Percentiles rank a stretch among this genome's conserved stretches.
phyloP scores from a whole-genome alignment of 2,113 vertebrate genomes.

The Ctenomys sociabilis region DNA sequence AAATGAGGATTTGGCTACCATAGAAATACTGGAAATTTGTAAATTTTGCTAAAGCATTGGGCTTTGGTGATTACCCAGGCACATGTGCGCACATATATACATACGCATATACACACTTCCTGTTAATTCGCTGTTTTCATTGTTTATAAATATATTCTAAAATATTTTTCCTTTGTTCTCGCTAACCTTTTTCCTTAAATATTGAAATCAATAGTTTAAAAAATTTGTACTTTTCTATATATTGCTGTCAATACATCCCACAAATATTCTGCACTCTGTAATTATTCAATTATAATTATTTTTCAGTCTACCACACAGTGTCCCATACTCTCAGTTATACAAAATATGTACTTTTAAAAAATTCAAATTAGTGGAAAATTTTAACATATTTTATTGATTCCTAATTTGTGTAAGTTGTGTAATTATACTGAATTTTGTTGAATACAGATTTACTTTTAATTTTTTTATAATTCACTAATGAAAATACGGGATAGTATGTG shows the following conservation, averaged over 20 bases:
- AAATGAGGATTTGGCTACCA: neutral
- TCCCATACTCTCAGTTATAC: neutral
- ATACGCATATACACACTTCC: neutral
- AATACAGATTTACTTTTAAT: neutral
- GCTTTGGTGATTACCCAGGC: neutral
- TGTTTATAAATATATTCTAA: neutral
- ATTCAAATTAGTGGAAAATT: neutral
- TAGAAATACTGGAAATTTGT: neutral
- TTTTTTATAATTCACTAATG: neutral
- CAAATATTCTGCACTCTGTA: neutral
- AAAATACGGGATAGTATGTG: neutral
- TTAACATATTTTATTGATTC: neutral
- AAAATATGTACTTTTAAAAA: neutral
- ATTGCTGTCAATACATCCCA: neutral
- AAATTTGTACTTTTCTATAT: neutral
- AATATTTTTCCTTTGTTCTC: neutral
- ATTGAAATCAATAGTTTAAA: neutral
- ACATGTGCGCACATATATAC: neutral
- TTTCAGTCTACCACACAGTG: neutral
- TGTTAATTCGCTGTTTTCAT: neutral
- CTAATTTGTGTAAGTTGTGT: neutral
- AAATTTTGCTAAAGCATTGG: constrained; percentile 15
- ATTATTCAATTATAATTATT: neutral
- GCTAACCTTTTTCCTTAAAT: neutral
- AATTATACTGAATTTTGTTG: neutral